Percentiles rank a stretch among this genome's conserved stretches.
These are phyloP conservation scores for Python bivittatus DNA, from an alignment of 2,113 vertebrate species.

Conservation along the genomic window DNA sequence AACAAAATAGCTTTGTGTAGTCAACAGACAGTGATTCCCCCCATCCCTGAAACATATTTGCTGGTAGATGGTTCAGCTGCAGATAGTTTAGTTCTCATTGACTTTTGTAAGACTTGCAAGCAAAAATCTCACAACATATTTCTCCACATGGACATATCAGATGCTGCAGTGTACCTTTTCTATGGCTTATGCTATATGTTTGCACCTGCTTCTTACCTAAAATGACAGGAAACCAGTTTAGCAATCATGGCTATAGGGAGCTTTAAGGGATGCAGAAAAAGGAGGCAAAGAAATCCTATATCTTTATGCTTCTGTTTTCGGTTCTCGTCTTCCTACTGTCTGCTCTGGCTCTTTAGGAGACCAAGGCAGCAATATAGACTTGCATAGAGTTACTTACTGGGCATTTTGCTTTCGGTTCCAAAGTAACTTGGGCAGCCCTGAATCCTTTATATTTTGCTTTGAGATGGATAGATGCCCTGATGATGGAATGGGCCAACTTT, in stretches of 20 bases:
- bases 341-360: too few relatives aligned
- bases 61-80: neutral
- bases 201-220: neutral
- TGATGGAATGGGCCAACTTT: neutral
- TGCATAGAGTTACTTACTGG: neutral
- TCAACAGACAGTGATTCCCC: neutral
- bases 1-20: neutral
- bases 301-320: neutral
- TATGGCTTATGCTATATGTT: neutral
- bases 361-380: neutral
- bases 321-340: neutral
- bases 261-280: neutral
- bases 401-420: neutral
- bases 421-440: neutral
- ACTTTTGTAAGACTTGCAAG: neutral
- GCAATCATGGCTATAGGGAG: neutral
- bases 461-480: neutral
- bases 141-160: neutral
- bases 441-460: neutral
- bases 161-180: neutral
- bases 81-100: neutral
- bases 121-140: neutral
- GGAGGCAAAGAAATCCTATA: neutral
- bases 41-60: neutral
- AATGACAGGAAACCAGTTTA: neutral